Evolutionary conservation across 2,888 invertebrate species (phyloP), one percentile per base, ranked within the genome.

Genomic region (Brenthis daphne): DNA sequence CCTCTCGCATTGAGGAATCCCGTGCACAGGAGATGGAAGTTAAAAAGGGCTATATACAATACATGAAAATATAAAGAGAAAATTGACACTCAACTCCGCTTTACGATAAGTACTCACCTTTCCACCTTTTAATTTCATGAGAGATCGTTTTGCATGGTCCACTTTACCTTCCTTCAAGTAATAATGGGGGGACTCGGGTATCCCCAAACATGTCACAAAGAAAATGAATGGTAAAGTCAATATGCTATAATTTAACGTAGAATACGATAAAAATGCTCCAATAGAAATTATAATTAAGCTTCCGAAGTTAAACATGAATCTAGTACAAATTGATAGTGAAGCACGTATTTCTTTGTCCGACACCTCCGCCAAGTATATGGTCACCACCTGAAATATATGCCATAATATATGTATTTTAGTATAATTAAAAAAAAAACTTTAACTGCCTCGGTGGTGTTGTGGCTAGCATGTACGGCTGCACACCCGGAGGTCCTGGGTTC

Each of bases 131-230:
- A 94, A 77, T 54, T 77, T 82, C 64, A 74, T 77, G 33, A 94
- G 74, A n/a, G 83, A 88, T 5, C 79, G 80, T 69, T 83, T 87
- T 0, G 94, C 94, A 0, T 85, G 81, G 3, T 86, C 85, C 1
- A 89, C 83, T n/a, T 86, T 83, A 1, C 90, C 89, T 67, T 87
- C 89, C 80, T 93, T 94, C 50, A 95, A 77, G 53, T 94, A 83
- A 75, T 86, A 94, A 75, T 94, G 94, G 0, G 94, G 95, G 0
- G 94, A 94, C 76, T 95, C 94, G 0, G 95, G 94, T 79, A 94
- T 93, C 85, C 93, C 93, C 68, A 86, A 82, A 74, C 94, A 94
- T 0, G 84, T 86, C 0, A 82, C 50, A 60, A 94, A 90, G 76
- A 92, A 94, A 1, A 85, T 72, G 0, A 91, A 67, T 0, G 94